These are phyloP conservation scores for Oncopeltus fasciatus DNA, from an alignment of 1,140 invertebrate species.

Conservation along the genomic window DNA sequence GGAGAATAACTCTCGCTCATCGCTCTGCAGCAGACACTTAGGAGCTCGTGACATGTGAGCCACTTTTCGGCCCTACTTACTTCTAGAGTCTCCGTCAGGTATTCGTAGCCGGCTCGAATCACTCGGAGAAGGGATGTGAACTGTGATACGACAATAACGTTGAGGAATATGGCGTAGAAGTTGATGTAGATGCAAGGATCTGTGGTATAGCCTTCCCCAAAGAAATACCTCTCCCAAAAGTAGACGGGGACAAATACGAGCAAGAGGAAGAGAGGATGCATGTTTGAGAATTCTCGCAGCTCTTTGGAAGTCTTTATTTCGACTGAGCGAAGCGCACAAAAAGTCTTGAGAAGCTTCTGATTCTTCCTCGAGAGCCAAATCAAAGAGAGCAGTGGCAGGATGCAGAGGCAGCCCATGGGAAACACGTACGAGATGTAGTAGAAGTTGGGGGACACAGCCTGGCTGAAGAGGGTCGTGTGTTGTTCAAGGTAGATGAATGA, in stretches of 20 bases:
- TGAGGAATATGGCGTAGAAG: not conserved
- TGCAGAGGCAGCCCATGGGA: not conserved
- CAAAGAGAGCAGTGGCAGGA: not conserved
- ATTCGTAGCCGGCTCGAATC: not conserved
- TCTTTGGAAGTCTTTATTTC: not conserved
- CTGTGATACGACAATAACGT: not conserved
- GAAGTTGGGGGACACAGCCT: not conserved
- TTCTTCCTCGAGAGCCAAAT: not conserved
- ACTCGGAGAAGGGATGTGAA: not conserved
- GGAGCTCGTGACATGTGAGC: not conserved
- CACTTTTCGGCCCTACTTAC: not conserved
- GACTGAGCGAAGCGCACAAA: not conserved
- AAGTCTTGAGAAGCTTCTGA: not conserved
- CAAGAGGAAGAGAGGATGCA: not conserved
- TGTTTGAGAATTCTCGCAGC: not conserved
- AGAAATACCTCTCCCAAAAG: not conserved
- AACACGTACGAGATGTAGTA: not conserved
- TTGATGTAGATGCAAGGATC: not conserved
- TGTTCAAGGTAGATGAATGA: not conserved
- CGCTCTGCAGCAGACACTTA: not conserved
- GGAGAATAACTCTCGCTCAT: not conserved
- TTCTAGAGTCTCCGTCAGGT: not conserved
- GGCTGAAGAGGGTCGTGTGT: not conserved
- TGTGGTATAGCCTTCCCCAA: not conserved
- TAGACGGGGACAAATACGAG: not conserved